Conservation (phyloP, 1,140 invertebrate genomes). For the Agrilus planipennis region DNA sequence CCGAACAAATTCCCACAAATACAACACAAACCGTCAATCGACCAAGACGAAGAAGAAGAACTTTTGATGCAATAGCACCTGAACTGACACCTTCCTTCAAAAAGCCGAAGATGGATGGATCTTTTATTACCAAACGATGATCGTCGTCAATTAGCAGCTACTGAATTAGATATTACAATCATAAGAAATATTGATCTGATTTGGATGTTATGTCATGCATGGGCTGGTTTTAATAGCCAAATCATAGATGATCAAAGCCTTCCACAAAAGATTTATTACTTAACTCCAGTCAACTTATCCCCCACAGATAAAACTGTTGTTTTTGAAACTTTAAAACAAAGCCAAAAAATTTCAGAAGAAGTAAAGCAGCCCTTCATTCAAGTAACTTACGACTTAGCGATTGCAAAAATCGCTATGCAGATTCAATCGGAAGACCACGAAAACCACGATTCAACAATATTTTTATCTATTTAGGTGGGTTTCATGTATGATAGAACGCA, state of each 20-base stretch:
- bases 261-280: conserved; percentile 21
- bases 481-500: too few relatives aligned
- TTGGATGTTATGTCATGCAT: conserved; percentile 19
- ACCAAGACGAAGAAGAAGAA: conserved; percentile 12
- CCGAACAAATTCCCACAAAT: too few relatives aligned
- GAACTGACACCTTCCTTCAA: too few relatives aligned
- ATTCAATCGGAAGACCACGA: conserved; percentile 32
- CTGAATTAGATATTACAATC: too few relatives aligned
- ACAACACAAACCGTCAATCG: too few relatives aligned
- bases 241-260: conserved; percentile 12
- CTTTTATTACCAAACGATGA: conserved; percentile 20
- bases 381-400: conserved; percentile 32
- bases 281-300: conserved; percentile 26
- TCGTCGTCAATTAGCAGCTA: too few relatives aligned
- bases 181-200: conserved; percentile 13
- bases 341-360: conserved; percentile 20
- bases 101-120: too few relatives aligned
- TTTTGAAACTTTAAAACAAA: conserved; percentile 25
- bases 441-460: conserved; percentile 31
- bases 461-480: conserved; percentile 39
- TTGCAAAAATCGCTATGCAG: conserved; percentile 33
- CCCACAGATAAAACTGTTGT: conserved; percentile 27
- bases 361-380: too few relatives aligned
- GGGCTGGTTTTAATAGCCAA: conserved; percentile 18
- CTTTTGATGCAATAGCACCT: conserved; percentile 9